A percentile compares a stretch with the other conserved stretches of the same genome.
These are phyloP conservation scores for Garra rufa DNA, from an alignment of 2,113 vertebrate genomes.

Conservation along the genomic window DNA sequence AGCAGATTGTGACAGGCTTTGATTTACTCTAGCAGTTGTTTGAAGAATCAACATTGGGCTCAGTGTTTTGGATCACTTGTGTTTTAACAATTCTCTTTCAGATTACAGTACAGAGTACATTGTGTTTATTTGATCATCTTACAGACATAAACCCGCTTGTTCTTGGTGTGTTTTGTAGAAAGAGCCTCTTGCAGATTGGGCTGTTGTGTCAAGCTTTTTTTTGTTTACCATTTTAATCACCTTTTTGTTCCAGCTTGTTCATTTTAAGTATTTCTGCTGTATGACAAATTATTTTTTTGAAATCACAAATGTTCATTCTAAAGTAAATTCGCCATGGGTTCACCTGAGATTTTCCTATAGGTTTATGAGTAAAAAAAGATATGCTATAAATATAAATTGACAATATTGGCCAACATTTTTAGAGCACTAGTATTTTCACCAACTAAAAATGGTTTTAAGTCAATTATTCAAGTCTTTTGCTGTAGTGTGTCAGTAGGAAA, in stretches of 20 bases:
- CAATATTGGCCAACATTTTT: not conserved
- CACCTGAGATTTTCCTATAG: not conserved
- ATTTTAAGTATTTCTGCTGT: not conserved
- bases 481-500: no score
- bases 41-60: not conserved
- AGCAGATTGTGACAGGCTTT: slow-evolving; percentile 7
- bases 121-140: not conserved
- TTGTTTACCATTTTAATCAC: no score
- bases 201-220: not conserved
- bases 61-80: not conserved
- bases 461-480: no score
- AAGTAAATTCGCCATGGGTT: no score
- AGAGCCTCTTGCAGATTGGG: not conserved
- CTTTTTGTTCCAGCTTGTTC: not conserved
- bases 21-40: slow-evolving; percentile 9
- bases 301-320: not conserved
- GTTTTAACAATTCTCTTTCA: not conserved
- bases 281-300: not conserved
- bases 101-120: not conserved
- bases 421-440: no score
- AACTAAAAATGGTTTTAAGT: no score
- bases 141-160: not conserved
- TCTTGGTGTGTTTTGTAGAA: not conserved
- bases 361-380: not conserved
- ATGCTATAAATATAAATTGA: not conserved